Percentiles rank a stretch among this genome's conserved stretches.
phyloP scores from a whole-genome alignment of 2,113 vertebrate species.

The Zapornia atra region DNA sequence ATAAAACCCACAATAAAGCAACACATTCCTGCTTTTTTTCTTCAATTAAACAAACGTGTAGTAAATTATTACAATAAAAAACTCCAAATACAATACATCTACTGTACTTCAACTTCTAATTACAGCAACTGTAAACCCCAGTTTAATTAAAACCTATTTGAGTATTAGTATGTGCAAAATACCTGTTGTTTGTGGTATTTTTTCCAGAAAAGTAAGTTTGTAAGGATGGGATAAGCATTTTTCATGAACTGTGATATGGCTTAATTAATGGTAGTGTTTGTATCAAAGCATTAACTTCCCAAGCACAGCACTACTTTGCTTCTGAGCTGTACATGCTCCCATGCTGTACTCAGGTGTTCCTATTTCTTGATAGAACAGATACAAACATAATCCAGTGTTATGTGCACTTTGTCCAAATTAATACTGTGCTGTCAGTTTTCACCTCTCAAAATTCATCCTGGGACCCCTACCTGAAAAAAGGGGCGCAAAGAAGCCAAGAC shows the following conservation, averaged over 20 bases:
- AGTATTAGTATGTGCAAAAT: constrained; percentile 75
- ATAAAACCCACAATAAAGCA: constrained; percentile 78
- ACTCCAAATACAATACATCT: constrained; percentile 75
- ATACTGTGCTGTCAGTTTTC: constrained; percentile 36
- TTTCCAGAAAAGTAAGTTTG: constrained; percentile 46
- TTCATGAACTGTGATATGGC: constrained; percentile 73
- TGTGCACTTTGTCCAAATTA: constrained; percentile 4
- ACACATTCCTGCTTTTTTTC: constrained; percentile 59
- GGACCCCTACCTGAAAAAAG: background rate
- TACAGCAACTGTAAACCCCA: constrained; percentile 66
- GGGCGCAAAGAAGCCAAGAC: background rate
- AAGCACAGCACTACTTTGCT: background rate
- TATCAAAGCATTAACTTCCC: constrained; percentile 32
- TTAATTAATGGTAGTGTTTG: constrained; percentile 59
- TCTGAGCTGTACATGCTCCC: background rate
- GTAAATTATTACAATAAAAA: constrained; percentile 76
- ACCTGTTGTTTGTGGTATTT: constrained; percentile 25
- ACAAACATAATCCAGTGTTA: constrained; percentile 3
- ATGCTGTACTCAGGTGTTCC: background rate
- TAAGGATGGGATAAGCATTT: constrained; percentile 57
- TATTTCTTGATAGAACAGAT: constrained; percentile 20
- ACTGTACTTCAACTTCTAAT: constrained; percentile 71
- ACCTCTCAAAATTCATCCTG: background rate
- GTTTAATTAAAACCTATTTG: constrained; percentile 69
- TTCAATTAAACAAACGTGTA: constrained; percentile 77